Evolutionary conservation across 2,888 invertebrate genomes (phyloP).

Genomic region (Ectemnius continuus): DNA sequence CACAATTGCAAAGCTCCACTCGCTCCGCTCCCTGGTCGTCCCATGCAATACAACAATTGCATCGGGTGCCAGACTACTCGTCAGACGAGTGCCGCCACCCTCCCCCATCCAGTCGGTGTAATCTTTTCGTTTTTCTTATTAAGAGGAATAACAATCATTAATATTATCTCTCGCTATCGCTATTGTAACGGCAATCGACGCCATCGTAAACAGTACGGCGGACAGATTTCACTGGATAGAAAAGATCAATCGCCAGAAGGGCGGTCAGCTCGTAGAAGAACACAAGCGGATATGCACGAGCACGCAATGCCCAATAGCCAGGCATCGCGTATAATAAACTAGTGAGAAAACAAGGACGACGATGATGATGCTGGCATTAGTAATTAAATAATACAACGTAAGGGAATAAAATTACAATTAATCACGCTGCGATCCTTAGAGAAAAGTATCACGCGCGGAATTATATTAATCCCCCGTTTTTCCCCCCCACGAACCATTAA

Average conservation of each 20-base stretch:
- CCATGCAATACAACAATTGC: too few species aligned
- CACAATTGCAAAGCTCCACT: too few species aligned
- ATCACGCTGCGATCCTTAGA: not conserved
- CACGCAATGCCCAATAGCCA: too few species aligned
- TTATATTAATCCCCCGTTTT: not conserved
- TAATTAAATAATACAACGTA: constrained; percentile 6
- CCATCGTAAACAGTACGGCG: too few species aligned
- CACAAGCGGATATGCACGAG: not conserved
- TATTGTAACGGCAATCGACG: constrained; percentile 2
- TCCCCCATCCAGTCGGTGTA: too few species aligned
- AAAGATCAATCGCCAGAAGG: too few species aligned
- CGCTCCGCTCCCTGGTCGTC: too few species aligned
- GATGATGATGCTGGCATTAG: not conserved
- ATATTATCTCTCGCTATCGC: constrained; percentile 5
- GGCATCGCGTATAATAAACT: too few species aligned
- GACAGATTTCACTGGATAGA: too few species aligned
- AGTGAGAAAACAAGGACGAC: too few species aligned
- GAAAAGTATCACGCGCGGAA: not conserved
- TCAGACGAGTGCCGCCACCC: too few species aligned
- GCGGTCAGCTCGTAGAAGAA: not conserved
- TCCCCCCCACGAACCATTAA: constrained; percentile 2
- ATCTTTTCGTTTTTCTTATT: constrained; percentile 4
- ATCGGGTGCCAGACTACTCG: too few species aligned
- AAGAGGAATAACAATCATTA: not conserved
- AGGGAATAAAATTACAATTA: constrained; percentile 5